Conservation (phyloP, 2,797 vertebrate genomes). For the Paratrypauchen microcephalus region DNA sequence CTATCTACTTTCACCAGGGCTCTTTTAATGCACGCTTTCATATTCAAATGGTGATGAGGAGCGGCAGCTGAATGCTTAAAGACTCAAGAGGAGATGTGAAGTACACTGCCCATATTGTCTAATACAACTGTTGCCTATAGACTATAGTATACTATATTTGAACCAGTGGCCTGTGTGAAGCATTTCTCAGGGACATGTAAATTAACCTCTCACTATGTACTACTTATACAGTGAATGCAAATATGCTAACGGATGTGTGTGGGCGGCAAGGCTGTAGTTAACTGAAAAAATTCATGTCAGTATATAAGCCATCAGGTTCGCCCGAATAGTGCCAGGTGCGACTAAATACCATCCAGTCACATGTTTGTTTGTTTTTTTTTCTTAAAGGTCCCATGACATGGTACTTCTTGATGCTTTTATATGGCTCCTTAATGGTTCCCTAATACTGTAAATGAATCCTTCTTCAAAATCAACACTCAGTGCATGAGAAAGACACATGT, state of each 20-base stretch:
- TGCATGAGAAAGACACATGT: no score
- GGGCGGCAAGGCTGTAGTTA: no score
- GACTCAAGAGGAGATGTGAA: background rate
- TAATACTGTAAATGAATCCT: no score
- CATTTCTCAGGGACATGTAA: slow-evolving; percentile 12
- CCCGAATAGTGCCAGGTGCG: no score
- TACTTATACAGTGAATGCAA: background rate
- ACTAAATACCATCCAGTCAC: no score
- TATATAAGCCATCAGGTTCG: no score
- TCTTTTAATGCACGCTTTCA: background rate
- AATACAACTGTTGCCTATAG: background rate
- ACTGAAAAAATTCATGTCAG: no score
- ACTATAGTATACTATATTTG: background rate
- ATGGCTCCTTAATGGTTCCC: no score
- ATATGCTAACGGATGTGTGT: background rate
- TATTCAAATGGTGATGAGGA: background rate
- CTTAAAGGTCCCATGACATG: no score
- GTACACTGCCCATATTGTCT: background rate
- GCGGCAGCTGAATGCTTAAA: background rate
- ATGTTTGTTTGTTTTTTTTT: no score
- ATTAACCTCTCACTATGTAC: slow-evolving; percentile 1
- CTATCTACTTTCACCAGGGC: background rate
- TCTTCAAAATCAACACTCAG: no score
- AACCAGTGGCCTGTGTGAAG: background rate
- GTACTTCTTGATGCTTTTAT: no score